Conservation (phyloP, 2,888 invertebrate species). For the Caenorhabditis drosophilae region DNA sequence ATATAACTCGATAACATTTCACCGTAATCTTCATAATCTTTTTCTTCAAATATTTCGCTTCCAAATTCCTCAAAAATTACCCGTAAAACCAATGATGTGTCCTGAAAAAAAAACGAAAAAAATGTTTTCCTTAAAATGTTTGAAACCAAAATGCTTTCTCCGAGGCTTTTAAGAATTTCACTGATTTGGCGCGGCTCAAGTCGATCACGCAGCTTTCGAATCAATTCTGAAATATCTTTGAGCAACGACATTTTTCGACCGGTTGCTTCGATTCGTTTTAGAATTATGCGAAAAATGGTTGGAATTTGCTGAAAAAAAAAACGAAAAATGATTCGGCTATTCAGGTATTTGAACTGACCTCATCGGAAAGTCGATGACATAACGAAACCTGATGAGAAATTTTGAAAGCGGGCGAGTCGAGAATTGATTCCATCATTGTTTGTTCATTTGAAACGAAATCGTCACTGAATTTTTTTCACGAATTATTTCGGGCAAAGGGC, state of each 20-base stretch:
- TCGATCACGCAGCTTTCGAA: conserved; percentile 2
- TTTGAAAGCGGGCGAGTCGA: neutral
- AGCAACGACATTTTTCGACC: conserved; percentile 5
- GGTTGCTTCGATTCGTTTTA: neutral
- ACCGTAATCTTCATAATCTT: neutral
- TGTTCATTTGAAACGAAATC: neutral
- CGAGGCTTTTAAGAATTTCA: conserved; percentile 4
- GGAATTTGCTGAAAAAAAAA: conserved; percentile 3
- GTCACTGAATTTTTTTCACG: neutral
- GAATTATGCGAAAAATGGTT: neutral
- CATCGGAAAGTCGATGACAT: neutral
- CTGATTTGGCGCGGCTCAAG: conserved; percentile 4
- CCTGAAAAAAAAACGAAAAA: neutral
- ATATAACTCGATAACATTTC: neutral
- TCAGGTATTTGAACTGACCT: neutral
- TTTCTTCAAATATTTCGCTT: neutral
- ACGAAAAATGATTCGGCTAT: neutral
- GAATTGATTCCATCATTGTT: conserved; percentile 5
- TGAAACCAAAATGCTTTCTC: conserved; percentile 10
- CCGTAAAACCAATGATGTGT: neutral
- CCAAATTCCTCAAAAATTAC: neutral
- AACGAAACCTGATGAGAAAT: neutral
- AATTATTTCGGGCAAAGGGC: too few species aligned
- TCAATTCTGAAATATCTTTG: conserved; percentile 5
- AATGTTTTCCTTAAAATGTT: neutral